phyloP scores from a whole-genome alignment of 2,888 invertebrate genomes.

The Lasius fuliginosus region DNA sequence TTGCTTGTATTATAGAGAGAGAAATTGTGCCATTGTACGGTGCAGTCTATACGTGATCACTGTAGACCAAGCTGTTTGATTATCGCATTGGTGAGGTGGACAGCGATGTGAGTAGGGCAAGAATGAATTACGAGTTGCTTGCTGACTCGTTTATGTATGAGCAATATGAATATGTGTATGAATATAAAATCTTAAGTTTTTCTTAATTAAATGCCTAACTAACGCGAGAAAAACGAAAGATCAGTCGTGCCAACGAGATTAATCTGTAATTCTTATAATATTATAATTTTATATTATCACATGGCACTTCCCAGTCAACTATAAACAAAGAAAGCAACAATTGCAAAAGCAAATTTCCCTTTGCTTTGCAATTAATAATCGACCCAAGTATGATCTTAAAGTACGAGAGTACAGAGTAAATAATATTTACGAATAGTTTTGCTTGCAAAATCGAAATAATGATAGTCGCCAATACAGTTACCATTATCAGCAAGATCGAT shows the following conservation, averaged over 20 bases:
- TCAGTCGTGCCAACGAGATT: conserved; percentile 69
- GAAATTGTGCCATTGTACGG: conserved; percentile 55
- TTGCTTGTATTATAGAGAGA: conserved; percentile 54
- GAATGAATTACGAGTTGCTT: conserved; percentile 41
- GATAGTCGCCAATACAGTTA: conserved; percentile 63
- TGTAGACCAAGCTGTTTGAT: conserved; percentile 17
- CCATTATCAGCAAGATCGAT: conserved; percentile 37
- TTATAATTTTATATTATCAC: conserved; percentile 54
- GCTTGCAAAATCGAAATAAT: conserved; percentile 42
- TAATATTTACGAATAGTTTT: conserved; percentile 40
- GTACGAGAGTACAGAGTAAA: conserved; percentile 36
- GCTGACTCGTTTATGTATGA: conserved; percentile 42
- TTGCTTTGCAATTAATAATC: conserved; percentile 11
- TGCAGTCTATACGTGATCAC: conserved; percentile 53
- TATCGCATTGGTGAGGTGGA: conserved; percentile 3
- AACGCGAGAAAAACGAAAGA: conserved; percentile 57
- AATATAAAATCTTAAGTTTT: conserved; percentile 57
- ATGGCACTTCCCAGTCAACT: conserved; percentile 16
- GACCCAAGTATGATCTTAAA: conserved; percentile 21
- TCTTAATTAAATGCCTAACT: conserved; percentile 64
- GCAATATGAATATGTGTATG: conserved; percentile 32
- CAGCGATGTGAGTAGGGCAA: conserved; percentile 33
- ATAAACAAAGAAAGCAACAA: background rate
- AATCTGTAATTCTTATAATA: conserved; percentile 59
- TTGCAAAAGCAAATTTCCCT: background rate